Conservation (phyloP, 2,888 invertebrate species). For the Melitaea athalia region DNA sequence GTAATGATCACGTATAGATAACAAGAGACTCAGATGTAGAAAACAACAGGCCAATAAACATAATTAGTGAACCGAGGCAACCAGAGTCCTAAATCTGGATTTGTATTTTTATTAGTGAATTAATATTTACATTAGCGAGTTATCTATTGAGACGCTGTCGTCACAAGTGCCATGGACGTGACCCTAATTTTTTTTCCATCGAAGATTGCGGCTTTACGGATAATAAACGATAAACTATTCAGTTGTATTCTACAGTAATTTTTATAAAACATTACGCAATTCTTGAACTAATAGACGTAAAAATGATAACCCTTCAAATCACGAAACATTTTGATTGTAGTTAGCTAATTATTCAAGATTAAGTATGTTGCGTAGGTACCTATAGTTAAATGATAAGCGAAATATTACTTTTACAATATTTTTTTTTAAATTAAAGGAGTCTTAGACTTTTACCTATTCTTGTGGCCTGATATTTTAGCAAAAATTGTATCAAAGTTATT, state of each 20-base stretch:
- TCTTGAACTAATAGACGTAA: slow-evolving; percentile 29
- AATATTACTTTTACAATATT: too few species aligned
- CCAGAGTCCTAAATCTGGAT: slow-evolving; percentile 37
- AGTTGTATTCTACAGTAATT: slow-evolving; percentile 2
- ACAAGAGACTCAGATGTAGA: too few species aligned
- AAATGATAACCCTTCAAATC: slow-evolving; percentile 26
- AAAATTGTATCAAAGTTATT: too few species aligned
- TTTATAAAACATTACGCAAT: slow-evolving; percentile 24
- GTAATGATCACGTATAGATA: too few species aligned
- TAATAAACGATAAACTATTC: slow-evolving; percentile 20
- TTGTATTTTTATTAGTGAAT: slow-evolving; percentile 37
- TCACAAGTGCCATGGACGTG: slow-evolving; percentile 55
- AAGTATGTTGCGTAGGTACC: too few species aligned
- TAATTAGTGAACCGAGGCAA: slow-evolving; percentile 9
- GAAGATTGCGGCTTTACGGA: slow-evolving; percentile 35
- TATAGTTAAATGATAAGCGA: too few species aligned
- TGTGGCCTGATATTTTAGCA: too few species aligned
- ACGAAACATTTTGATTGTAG: neutral
- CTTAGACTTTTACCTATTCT: too few species aligned
- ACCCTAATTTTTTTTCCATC: slow-evolving; percentile 43
- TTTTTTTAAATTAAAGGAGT: too few species aligned
- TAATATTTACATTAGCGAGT: slow-evolving; percentile 46
- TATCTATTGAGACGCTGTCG: slow-evolving; percentile 49
- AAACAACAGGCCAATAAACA: neutral
- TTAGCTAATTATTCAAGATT: neutral